phyloP scores from a whole-genome alignment of 2,113 vertebrate species.

The Leucosticte australis region DNA sequence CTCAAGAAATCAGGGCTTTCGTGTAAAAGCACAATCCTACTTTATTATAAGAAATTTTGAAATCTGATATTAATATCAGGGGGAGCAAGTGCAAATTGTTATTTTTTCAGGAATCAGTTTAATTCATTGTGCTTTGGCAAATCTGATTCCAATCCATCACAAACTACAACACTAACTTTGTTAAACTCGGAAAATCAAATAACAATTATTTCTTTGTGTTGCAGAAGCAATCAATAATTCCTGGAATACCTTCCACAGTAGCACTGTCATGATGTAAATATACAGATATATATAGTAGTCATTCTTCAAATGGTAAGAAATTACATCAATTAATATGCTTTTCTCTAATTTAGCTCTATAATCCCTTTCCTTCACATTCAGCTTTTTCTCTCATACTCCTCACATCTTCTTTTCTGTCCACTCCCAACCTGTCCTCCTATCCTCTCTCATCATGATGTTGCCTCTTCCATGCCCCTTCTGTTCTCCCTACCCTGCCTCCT shows the following conservation, averaged over 20 bases:
- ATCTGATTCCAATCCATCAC: not conserved
- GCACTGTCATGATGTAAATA: not conserved
- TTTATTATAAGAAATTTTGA: not conserved
- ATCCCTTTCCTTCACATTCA: not conserved
- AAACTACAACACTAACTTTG: not conserved
- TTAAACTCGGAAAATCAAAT: constrained; percentile 13
- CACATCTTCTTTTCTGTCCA: not conserved
- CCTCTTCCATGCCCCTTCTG: not conserved
- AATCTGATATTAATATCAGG: not conserved
- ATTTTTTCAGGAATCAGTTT: not conserved
- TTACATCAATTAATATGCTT: not conserved
- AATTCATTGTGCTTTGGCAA: not conserved
- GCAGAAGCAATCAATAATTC: not conserved
- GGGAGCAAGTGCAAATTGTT: not conserved
- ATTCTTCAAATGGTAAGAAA: not conserved
- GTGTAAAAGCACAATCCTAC: not conserved
- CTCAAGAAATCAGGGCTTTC: not conserved
- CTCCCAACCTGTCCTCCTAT: not conserved
- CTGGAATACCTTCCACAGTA: not conserved
- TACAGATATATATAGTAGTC: not conserved
- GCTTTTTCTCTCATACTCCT: not conserved
- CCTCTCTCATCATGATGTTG: not conserved
- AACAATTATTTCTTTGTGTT: not conserved
- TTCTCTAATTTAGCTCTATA: not conserved
- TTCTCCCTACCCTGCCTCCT: not conserved